These are phyloP conservation scores for Hesperia comma DNA, from an alignment of 2,888 invertebrate genomes.

Conservation along the genomic window DNA sequence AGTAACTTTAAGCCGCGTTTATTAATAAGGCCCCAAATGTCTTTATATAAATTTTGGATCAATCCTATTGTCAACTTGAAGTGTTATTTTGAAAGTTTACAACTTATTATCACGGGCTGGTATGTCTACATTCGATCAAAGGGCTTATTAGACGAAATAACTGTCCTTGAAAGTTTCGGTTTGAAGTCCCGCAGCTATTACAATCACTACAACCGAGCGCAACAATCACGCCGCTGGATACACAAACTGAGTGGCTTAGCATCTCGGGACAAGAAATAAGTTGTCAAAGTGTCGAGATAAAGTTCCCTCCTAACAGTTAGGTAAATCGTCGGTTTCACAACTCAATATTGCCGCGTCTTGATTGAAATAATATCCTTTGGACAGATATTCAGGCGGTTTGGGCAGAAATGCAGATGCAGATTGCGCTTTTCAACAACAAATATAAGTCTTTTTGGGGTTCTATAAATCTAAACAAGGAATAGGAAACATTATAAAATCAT, in stretches of 20 bases:
- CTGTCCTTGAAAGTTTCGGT: slow-evolving; percentile 32
- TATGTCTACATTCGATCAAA: slow-evolving; percentile 2
- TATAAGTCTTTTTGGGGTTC: background rate
- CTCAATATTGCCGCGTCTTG: slow-evolving; percentile 73
- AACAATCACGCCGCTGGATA: slow-evolving; percentile 70
- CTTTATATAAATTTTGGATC: too few relatives aligned
- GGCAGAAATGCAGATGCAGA: slow-evolving; percentile 16
- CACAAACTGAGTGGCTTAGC: slow-evolving; percentile 74
- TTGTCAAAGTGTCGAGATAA: slow-evolving; percentile 81
- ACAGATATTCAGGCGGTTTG: slow-evolving; percentile 24
- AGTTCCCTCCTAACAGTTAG: slow-evolving; percentile 79
- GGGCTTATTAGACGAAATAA: slow-evolving; percentile 20
- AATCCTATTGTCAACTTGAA: slow-evolving; percentile 10
- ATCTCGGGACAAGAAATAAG: slow-evolving; percentile 80
- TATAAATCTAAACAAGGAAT: background rate
- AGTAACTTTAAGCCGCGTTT: too few relatives aligned
- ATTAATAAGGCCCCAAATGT: too few relatives aligned
- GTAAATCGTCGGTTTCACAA: slow-evolving; percentile 81
- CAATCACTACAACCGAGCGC: slow-evolving; percentile 46
- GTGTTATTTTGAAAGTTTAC: background rate
- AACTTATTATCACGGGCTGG: background rate
- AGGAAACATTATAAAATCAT: too few relatives aligned
- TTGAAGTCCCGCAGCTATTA: slow-evolving; percentile 35
- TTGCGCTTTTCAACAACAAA: background rate
- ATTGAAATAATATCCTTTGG: slow-evolving; percentile 30